Evolutionary conservation across 2,888 invertebrate species (phyloP).

Genomic region (Ennomos fuscantarius): DNA sequence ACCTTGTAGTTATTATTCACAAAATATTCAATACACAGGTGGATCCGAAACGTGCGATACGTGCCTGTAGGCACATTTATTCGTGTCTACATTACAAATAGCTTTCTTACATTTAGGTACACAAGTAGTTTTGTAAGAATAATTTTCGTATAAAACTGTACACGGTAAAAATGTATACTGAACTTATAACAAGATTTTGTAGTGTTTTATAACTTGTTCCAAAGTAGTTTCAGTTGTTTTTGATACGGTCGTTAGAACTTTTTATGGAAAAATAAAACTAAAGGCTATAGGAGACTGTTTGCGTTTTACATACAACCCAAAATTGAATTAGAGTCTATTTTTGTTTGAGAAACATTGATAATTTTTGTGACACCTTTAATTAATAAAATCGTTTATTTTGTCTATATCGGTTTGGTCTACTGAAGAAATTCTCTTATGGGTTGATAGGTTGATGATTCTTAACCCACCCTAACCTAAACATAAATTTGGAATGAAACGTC

Average conservation of each 20-base stretch:
- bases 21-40: slow-evolving; percentile 18
- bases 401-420: too few species aligned
- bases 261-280: slow-evolving; percentile 40
- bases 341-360: too few species aligned
- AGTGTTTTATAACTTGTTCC: slow-evolving; percentile 32
- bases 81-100: slow-evolving; percentile 8
- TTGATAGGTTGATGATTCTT: too few species aligned
- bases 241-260: slow-evolving; percentile 35
- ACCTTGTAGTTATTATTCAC: background rate
- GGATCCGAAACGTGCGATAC: slow-evolving; percentile 9
- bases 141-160: slow-evolving; percentile 28
- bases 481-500: too few species aligned
- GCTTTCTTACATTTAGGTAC: too few species aligned
- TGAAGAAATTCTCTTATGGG: too few species aligned
- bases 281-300: slow-evolving; percentile 23
- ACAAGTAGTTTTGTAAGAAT: background rate
- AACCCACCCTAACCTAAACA: too few species aligned
- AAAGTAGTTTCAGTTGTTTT: slow-evolving; percentile 34
- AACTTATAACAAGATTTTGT: slow-evolving; percentile 41
- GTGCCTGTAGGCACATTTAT: slow-evolving; percentile 9
- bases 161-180: slow-evolving; percentile 11
- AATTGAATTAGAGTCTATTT: slow-evolving; percentile 24
- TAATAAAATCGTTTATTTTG: too few species aligned
- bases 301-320: slow-evolving; percentile 12
- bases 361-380: too few species aligned